Evolutionary conservation across 1,140 invertebrate genomes (phyloP).

Genomic region (Dreissena polymorpha): DNA sequence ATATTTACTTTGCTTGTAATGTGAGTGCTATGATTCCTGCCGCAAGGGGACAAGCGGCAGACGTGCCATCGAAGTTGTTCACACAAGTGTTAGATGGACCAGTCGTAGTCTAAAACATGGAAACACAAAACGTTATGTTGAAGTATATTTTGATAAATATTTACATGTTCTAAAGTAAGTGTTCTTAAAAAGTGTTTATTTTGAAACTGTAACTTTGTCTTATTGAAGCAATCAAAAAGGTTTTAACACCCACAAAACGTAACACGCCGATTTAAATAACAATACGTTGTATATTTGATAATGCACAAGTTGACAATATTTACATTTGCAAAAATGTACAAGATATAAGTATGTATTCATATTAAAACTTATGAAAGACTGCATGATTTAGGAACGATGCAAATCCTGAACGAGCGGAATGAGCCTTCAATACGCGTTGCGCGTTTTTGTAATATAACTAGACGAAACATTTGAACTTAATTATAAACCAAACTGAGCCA

Average conservation of each 20-base stretch:
- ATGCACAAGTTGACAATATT: too few relatives aligned
- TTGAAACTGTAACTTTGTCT: not conserved
- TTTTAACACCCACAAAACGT: not conserved
- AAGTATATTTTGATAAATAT: not conserved
- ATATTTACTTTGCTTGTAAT: slow-evolving; percentile 17
- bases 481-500: too few relatives aligned
- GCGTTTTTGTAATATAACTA: too few relatives aligned
- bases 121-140: too few relatives aligned
- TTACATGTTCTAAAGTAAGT: not conserved
- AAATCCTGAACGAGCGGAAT: too few relatives aligned
- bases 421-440: too few relatives aligned
- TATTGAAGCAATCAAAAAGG: not conserved
- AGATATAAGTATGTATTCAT: too few relatives aligned
- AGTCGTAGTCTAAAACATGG: slow-evolving; percentile 19
- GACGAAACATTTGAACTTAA: too few relatives aligned
- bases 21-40: slow-evolving; percentile 17
- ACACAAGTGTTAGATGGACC: not conserved
- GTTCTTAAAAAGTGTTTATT: not conserved
- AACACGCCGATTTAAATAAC: not conserved
- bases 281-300: not conserved
- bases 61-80: slow-evolving; percentile 2
- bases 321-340: too few relatives aligned
- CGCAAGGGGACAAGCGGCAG: not conserved
- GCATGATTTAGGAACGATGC: too few relatives aligned
- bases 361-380: too few relatives aligned